Conservation (phyloP, 2,888 invertebrate species). For the Palloptera scutellata region DNA sequence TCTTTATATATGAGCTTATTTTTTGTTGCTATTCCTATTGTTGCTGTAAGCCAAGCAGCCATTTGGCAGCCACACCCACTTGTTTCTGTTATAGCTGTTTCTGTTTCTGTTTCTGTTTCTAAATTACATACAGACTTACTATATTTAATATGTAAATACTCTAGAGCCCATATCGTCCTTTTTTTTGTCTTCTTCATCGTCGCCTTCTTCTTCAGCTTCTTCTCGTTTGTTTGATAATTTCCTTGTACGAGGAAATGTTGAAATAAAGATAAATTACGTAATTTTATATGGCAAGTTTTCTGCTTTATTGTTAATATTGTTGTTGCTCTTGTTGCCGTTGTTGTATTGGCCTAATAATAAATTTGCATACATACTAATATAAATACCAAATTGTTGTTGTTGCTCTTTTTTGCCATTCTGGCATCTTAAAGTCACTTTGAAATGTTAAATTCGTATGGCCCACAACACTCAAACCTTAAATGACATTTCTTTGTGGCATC, state of each 20-base stretch:
- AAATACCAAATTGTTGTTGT: no score
- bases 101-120: background rate
- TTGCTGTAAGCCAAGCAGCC: background rate
- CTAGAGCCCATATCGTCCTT: background rate
- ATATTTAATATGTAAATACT: background rate
- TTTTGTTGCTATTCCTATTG: background rate
- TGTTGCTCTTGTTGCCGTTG: constrained; percentile 28
- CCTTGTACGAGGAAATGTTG: constrained; percentile 36
- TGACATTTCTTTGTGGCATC: no score
- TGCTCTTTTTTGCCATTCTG: no score
- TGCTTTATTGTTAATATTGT: constrained; percentile 13
- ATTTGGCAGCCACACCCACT: background rate
- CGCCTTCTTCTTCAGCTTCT: background rate
- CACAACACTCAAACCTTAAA: no score
- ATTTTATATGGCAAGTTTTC: constrained; percentile 43
- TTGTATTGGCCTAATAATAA: constrained; percentile 40
- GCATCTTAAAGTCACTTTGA: no score
- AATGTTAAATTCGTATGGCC: no score
- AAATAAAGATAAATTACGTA: constrained; percentile 45
- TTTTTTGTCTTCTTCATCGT: background rate
- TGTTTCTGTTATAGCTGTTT: background rate
- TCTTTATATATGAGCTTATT: background rate
- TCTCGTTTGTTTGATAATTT: constrained; percentile 27
- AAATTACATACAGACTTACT: background rate
- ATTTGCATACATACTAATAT: constrained; percentile 33